phyloP scores from a whole-genome alignment of 2,888 invertebrate genomes.

The Nomada fucata region DNA sequence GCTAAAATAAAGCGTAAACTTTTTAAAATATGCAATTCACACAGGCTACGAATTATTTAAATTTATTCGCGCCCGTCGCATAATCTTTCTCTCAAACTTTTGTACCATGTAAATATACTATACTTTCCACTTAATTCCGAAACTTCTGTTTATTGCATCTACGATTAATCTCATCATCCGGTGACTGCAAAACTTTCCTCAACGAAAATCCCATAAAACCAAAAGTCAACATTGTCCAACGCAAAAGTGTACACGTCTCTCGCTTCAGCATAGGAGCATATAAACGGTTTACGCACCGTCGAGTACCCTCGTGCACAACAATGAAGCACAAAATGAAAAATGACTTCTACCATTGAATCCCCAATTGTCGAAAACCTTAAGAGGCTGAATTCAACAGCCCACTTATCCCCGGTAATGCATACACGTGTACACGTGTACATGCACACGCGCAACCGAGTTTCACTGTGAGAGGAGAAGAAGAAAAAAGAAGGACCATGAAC shows the following conservation, averaged over 20 bases:
- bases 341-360: not conserved
- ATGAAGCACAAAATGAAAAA: not conserved
- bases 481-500: not conserved
- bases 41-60: not conserved
- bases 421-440: too few relatives aligned
- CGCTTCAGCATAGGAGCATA: too few relatives aligned
- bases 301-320: too few relatives aligned
- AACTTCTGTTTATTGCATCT: not conserved
- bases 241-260: too few relatives aligned
- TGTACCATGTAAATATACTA: constrained; percentile 2
- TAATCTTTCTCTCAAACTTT: not conserved
- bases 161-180: not conserved
- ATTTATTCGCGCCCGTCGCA: constrained; percentile 2
- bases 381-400: not conserved
- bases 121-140: constrained; percentile 7
- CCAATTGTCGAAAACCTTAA: not conserved
- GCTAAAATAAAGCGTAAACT: not conserved
- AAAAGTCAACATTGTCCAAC: not conserved
- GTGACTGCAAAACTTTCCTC: not conserved
- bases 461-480: not conserved
- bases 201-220: not conserved
- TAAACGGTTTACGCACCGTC: too few relatives aligned
- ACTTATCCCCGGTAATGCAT: not conserved
- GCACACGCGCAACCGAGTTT: not conserved
- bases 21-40: constrained; percentile 1